Percentiles rank a stretch among this genome's conserved stretches.
Evolutionary conservation across 2,797 vertebrate species (phyloP).

Genomic region (Simalia tracyae): DNA sequence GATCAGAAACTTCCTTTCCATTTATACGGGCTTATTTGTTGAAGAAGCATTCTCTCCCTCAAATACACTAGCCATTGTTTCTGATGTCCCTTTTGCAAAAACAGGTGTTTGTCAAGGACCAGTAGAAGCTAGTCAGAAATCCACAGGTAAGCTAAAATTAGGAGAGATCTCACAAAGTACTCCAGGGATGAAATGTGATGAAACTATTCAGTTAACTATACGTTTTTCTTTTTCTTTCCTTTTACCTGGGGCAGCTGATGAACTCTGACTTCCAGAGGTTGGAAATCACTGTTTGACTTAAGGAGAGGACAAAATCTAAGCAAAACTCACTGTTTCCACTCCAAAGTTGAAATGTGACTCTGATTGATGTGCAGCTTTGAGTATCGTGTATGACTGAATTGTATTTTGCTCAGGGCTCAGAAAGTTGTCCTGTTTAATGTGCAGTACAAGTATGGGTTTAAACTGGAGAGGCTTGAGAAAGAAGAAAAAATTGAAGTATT

Average conservation of each 20-base stretch:
- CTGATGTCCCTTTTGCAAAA: neutral
- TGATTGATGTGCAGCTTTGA: conserved; percentile 69
- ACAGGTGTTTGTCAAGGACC: neutral
- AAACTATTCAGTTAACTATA: conserved; percentile 56
- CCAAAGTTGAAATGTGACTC: conserved; percentile 60
- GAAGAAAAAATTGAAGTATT: conserved; percentile 59
- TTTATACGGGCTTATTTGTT: neutral
- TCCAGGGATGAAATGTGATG: conserved; percentile 40
- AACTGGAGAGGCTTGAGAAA: conserved; percentile 53
- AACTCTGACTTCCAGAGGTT: conserved; percentile 46
- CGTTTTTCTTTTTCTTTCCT: conserved; percentile 33
- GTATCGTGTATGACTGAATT: conserved; percentile 63
- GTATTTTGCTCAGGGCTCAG: conserved; percentile 60
- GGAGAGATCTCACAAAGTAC: conserved; percentile 40
- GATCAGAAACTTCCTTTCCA: neutral
- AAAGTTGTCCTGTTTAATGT: conserved; percentile 60
- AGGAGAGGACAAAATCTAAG: conserved; percentile 61
- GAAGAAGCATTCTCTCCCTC: neutral
- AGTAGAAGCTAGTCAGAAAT: neutral
- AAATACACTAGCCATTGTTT: neutral
- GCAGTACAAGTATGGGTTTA: conserved; percentile 57
- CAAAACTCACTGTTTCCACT: conserved; percentile 59
- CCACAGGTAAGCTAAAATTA: conserved; percentile 38
- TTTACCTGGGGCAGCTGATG: conserved; percentile 62
- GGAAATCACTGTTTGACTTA: conserved; percentile 64